Percentiles rank a stretch among this genome's conserved stretches.
Conservation (phyloP, 1,140 invertebrate species). For the Idris sp. region DNA sequence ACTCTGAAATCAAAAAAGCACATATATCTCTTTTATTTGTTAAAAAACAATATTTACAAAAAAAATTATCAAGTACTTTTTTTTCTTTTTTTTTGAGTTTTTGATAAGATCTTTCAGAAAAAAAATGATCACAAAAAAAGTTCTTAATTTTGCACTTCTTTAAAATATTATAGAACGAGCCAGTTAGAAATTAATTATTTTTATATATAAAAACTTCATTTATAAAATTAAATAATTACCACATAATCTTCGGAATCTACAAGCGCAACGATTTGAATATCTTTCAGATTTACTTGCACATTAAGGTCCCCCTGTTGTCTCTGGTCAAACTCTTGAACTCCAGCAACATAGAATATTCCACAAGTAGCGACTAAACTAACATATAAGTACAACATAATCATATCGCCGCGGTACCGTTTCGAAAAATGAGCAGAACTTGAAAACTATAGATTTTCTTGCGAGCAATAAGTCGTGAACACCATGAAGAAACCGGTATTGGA, state of each 20-base stretch:
- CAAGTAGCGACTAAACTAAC: conserved; percentile 35
- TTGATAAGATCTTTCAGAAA: too few relatives aligned
- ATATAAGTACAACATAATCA: conserved; percentile 36
- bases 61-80: too few relatives aligned
- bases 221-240: conserved; percentile 67
- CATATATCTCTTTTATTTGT: too few relatives aligned
- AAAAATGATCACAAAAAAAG: too few relatives aligned
- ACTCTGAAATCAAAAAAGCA: conserved; percentile 67
- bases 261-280: conserved; percentile 85
- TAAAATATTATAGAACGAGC: too few relatives aligned
- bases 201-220: not conserved
- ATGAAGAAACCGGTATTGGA: conserved; percentile 58
- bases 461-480: conserved; percentile 11
- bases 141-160: too few relatives aligned
- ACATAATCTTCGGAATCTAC: conserved; percentile 80
- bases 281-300: conserved; percentile 87
- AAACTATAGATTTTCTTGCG: conserved; percentile 12
- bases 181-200: too few relatives aligned
- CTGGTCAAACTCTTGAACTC: conserved; percentile 81
- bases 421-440: conserved; percentile 36
- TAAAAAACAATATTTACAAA: too few relatives aligned
- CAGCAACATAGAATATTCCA: conserved; percentile 7
- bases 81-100: too few relatives aligned
- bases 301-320: conserved; percentile 87
- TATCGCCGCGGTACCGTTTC: conserved; percentile 20